Conservation (phyloP, 2,888 invertebrate genomes). For the Salticus scenicus region DNA sequence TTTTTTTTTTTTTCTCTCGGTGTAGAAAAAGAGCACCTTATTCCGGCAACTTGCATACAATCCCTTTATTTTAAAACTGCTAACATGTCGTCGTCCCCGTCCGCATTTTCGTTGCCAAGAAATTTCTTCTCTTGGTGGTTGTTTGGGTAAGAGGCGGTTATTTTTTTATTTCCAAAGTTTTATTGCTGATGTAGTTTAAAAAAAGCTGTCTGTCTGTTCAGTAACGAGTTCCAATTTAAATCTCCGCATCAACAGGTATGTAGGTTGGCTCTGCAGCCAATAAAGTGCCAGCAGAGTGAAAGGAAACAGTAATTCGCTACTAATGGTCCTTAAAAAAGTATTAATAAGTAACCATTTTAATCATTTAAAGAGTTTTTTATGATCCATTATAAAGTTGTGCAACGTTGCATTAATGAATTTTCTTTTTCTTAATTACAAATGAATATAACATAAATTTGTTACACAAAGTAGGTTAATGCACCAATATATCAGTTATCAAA, state of each 20-base stretch:
- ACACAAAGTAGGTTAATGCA: too few species aligned
- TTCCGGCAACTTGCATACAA: neutral
- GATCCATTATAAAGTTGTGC: too few species aligned
- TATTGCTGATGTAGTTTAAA: slow-evolving; percentile 13
- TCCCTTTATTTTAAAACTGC: neutral
- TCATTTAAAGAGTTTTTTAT: too few species aligned
- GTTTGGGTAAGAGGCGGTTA: slow-evolving; percentile 47
- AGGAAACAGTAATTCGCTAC: too few species aligned
- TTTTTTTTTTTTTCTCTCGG: too few species aligned
- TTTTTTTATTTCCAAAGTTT: slow-evolving; percentile 25
- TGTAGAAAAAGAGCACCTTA: too few species aligned
- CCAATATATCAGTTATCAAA: too few species aligned
- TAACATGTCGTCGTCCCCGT: slow-evolving; percentile 37
- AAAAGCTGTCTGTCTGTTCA: slow-evolving; percentile 25
- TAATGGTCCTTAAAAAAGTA: too few species aligned
- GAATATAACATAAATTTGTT: too few species aligned
- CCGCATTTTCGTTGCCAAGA: slow-evolving; percentile 22
- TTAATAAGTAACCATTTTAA: too few species aligned
- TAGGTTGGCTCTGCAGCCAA: slow-evolving; percentile 25
- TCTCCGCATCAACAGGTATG: slow-evolving; percentile 61
- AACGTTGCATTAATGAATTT: too few species aligned
- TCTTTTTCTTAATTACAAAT: too few species aligned
- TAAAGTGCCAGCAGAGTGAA: neutral
- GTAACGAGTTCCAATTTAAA: slow-evolving; percentile 26
- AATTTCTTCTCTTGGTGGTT: slow-evolving; percentile 56